These are phyloP conservation scores for Pachyuromys duprasi DNA, from an alignment of 2,797 vertebrate genomes.

Conservation along the genomic window DNA sequence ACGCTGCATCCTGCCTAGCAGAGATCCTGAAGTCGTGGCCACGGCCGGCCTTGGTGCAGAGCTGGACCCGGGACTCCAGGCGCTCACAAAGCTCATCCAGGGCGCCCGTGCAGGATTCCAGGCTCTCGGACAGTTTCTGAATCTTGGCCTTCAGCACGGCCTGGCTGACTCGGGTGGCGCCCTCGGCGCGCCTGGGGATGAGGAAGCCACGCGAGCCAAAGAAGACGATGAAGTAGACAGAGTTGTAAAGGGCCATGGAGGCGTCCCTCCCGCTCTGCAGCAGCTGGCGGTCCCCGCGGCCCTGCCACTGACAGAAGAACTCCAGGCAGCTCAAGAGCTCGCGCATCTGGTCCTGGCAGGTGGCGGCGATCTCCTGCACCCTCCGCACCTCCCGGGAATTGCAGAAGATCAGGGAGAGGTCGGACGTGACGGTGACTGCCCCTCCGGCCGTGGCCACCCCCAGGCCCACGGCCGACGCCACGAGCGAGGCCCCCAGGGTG, in stretches of 20 bases:
- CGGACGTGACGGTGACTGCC: conserved; percentile 84
- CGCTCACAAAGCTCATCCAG: conserved; percentile 88
- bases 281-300: conserved; percentile 80
- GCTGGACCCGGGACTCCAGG: conserved; percentile 81
- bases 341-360: conserved; percentile 88
- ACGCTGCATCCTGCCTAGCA: neutral
- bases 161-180: conserved; percentile 87
- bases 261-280: conserved; percentile 85
- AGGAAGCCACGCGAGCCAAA: conserved; percentile 86
- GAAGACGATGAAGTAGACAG: conserved; percentile 87
- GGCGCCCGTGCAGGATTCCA: conserved; percentile 86
- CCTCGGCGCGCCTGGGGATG: conserved; percentile 85
- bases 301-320: conserved; percentile 83
- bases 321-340: conserved; percentile 88
- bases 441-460: conserved; percentile 87
- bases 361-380: conserved; percentile 86
- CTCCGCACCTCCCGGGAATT: conserved; percentile 84
- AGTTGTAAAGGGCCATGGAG: conserved; percentile 85
- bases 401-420: conserved; percentile 85
- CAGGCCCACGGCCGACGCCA: conserved; percentile 87
- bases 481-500: conserved; percentile 86
- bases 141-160: conserved; percentile 87
- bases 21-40: conserved; percentile 32
- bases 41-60: conserved; percentile 56
- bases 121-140: conserved; percentile 88